Evolutionary conservation across 1,140 invertebrate genomes (phyloP), one percentile per base, ranked within the genome.

Genomic region (Chionoecetes opilio): DNA sequence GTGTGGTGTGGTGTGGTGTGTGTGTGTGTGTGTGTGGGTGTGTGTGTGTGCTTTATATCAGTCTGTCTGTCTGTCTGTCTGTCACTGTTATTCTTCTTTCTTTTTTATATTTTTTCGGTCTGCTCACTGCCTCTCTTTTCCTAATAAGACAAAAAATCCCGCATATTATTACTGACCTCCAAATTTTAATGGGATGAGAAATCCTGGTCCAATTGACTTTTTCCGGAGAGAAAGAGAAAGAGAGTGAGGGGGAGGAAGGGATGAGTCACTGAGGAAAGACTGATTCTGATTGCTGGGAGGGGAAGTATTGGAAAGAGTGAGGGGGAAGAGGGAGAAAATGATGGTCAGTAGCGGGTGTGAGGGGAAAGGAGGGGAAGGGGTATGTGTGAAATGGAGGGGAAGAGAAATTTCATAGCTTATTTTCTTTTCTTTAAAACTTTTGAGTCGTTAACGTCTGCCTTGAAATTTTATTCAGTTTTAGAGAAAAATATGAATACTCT

Each of bases 351-450:
- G 86, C 29, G n/a, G 37, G 0, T n/a, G 63, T n/a, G 63, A 63
- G 53, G 8, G 86, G 35, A 9, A 37, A 35, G n/a, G 35, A 35
- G 35, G 35, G 86, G 37, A 41, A 35, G 32, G 35, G 29, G 37
- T 3, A 38, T 5, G 86, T 29, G 86, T 37, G 34, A 88, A 2
- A 21, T 21, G 14, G 86, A 38, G 85, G n/a, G 32, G 85, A 75
- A 26, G 8, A 1, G 63, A 75, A 75, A 75, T 75, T 26, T 26
- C 26, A 75, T n/a, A 75, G 63, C n/a, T 75, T 75, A 5, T 75
- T 26, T 75, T 8, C 63, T 75, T 75, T 75, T 75, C 63, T n/a
- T 75, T 75, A 75, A 75, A 75, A 75, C 63, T 75, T 75, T 75
- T 75, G n/a, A n/a, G 63, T 75, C 63, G 63, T 75, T 75, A n/a